Percentiles rank a stretch among this genome's conserved stretches.
phyloP scores from a whole-genome alignment of 2,888 invertebrate species.

The Pantelozetes paolii region DNA sequence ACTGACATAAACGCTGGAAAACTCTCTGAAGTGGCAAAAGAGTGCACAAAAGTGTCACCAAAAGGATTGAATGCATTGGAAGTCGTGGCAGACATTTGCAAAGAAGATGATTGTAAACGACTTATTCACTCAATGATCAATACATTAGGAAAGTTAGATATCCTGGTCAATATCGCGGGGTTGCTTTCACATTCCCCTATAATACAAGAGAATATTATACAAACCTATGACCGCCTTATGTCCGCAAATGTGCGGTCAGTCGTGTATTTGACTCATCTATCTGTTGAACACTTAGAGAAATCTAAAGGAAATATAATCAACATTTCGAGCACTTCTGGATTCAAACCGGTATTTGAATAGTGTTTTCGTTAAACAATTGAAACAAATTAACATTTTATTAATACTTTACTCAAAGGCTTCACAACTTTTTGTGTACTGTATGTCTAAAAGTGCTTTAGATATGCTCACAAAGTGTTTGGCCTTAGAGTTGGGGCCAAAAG shows the following conservation, averaged over 20 bases:
- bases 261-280: neutral
- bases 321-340: conserved; percentile 6
- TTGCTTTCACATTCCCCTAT: neutral
- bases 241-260: neutral
- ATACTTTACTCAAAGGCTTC: neutral
- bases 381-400: neutral
- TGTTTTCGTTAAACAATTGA: neutral
- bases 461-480: conserved; percentile 38
- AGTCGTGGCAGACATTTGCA: conserved; percentile 35
- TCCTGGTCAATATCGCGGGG: conserved; percentile 34
- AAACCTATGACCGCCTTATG: neutral
- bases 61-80: neutral
- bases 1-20: neutral
- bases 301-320: conserved; percentile 37
- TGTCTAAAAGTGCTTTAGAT: conserved; percentile 20
- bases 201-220: neutral
- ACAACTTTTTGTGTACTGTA: neutral
- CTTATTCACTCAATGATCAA: conserved; percentile 4
- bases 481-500: conserved; percentile 25
- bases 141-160: conserved; percentile 23
- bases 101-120: neutral
- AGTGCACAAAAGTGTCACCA: neutral
- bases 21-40: neutral
- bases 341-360: neutral
- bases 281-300: conserved; percentile 26